A percentile compares a stretch with the other conserved stretches of the same genome.
These are phyloP conservation scores for Ophiothrix spiculata DNA, from an alignment of 35 echinoderm and acorn worm genomes.

Conservation along the genomic window DNA sequence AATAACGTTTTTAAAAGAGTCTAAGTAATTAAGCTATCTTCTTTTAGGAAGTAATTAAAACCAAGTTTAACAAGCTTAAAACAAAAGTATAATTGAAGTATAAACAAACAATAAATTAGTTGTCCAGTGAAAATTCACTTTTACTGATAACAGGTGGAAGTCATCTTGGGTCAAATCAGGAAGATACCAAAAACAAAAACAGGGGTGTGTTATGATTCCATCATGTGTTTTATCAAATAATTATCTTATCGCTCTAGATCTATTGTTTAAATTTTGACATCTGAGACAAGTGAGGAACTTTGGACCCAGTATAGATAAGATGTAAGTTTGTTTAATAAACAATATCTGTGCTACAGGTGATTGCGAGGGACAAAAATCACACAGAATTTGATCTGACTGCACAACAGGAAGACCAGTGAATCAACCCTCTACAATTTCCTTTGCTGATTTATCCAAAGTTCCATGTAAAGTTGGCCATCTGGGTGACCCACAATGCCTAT, in stretches of 20 bases:
- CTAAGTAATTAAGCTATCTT: too few relatives aligned
- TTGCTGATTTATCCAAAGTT: not conserved
- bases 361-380: not conserved
- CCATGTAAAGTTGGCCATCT: not conserved
- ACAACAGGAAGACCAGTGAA: not conserved
- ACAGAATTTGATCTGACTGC: not conserved
- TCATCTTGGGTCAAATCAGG: not conserved
- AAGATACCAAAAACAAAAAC: not conserved
- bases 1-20: too few relatives aligned
- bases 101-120: too few relatives aligned
- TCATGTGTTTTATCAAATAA: not conserved
- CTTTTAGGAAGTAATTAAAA: too few relatives aligned
- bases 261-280: not conserved
- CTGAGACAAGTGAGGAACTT: not conserved
- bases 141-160: slow-evolving; percentile 14
- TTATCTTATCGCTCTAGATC: not conserved
- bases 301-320: not conserved
- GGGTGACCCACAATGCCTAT: not conserved
- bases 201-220: not conserved
- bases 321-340: too few relatives aligned
- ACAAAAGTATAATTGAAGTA: too few relatives aligned
- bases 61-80: too few relatives aligned
- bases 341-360: too few relatives aligned
- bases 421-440: not conserved
- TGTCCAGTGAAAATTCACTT: too few relatives aligned